These are phyloP conservation scores for Drosophila putrida DNA, from an alignment of 2,888 invertebrate genomes.

Conservation along the genomic window DNA sequence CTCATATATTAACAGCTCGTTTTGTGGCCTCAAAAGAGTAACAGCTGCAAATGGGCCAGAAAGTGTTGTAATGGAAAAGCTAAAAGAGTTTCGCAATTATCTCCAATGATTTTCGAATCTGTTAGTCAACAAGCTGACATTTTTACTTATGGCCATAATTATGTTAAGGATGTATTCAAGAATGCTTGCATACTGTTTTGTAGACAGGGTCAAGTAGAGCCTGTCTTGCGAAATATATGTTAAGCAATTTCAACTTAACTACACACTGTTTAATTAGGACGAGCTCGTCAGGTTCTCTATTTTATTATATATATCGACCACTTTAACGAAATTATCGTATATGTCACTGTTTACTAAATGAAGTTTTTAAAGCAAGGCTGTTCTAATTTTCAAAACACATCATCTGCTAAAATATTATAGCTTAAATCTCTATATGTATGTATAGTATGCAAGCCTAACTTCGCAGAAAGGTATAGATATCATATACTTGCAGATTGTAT, in stretches of 20 bases:
- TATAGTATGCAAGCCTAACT: too few relatives aligned
- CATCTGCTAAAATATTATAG: too few relatives aligned
- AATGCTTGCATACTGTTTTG: background rate
- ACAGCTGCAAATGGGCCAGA: constrained; percentile 53
- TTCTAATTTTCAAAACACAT: too few relatives aligned
- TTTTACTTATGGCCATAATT: background rate
- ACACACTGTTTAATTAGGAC: too few relatives aligned
- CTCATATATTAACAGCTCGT: constrained; percentile 56
- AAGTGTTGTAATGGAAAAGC: constrained; percentile 38
- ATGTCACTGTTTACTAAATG: too few relatives aligned
- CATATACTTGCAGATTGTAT: too few relatives aligned
- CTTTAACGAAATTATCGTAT: too few relatives aligned
- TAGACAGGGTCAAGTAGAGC: background rate
- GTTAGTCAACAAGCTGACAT: constrained; percentile 5
- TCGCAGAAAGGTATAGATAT: too few relatives aligned
- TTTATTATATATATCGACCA: too few relatives aligned
- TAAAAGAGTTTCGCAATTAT: constrained; percentile 53
- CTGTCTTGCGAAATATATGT: background rate
- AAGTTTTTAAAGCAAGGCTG: too few relatives aligned
- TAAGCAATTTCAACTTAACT: background rate
- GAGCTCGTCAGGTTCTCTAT: too few relatives aligned
- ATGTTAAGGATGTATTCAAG: background rate
- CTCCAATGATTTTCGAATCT: constrained; percentile 30
- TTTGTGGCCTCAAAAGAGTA: constrained; percentile 40
- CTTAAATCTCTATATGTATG: too few relatives aligned